Evolutionary conservation across 2,888 invertebrate species (phyloP), one percentile per base, ranked within the genome.

Genomic region (Physocephala rufipes): DNA sequence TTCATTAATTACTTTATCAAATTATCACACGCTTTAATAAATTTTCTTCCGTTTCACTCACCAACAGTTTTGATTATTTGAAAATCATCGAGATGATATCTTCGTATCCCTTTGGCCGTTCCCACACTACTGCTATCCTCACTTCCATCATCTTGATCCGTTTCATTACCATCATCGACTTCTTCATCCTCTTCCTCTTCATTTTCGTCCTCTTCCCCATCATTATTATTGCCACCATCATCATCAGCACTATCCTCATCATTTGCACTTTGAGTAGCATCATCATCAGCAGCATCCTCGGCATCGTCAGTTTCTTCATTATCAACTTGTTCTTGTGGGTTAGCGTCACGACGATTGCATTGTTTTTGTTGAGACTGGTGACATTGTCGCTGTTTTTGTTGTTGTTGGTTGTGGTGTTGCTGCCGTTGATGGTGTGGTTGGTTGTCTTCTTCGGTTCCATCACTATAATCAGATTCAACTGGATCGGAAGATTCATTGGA

Each of bases 31-130:
- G 49, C 26, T 64, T 64, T n/a, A n/a, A 55, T 67, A 21, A 26
- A 58, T n/a, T 59, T 67, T 51, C 21, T 64, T 66, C 30, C 16
- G 43, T 47, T 28, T 26, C 9, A 88, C 93, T 92, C 84, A 95
- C 95, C 95, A 74, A 95, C 94, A 73, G 95, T 95, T 88, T 94
- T 95, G 78, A 95, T 90, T 79, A 94, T 93, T 85, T 94, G 93
- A 80, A 94, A 91, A 84, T 95, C 94, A 76, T 94, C 94, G 78
- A 95, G 86, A 81, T 90, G 89, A 80, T 90, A 91, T 80, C 90
- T 90, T 77, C 90, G 82, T 36, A 81, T 80, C 74, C 81, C 81
- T 77, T 83, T 86, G 73, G 80, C 80, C 61, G 81, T 82, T 75
- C 81, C 80, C 45, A 81, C 84, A 63, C 85, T 84, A 78, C 78